A percentile compares a stretch with the other conserved stretches of the same genome.
Evolutionary conservation across 2,113 vertebrate genomes (phyloP).

Genomic region (Machaerirhynchus nigripectus): DNA sequence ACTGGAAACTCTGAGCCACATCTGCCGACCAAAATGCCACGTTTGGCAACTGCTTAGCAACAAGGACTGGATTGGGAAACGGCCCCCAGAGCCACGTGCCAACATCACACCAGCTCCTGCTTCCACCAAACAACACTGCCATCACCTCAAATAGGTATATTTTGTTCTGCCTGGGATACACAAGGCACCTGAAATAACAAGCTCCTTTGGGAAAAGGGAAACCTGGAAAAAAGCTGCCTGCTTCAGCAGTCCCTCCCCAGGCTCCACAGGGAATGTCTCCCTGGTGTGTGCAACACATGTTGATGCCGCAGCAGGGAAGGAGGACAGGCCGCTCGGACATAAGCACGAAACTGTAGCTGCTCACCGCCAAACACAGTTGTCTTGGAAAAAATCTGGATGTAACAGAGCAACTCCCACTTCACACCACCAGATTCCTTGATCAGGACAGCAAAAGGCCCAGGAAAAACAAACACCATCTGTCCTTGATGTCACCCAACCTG

Average conservation of each 20-base stretch:
- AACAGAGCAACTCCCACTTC: background rate
- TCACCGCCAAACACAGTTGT: background rate
- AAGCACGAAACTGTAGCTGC: background rate
- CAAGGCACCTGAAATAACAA: slow-evolving; percentile 4
- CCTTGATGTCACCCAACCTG: background rate
- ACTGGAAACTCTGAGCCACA: background rate
- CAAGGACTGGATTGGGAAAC: background rate
- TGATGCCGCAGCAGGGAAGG: background rate
- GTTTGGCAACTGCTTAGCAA: background rate
- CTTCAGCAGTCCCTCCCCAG: background rate
- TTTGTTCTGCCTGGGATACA: background rate
- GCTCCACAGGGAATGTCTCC: background rate
- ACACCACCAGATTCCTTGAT: background rate
- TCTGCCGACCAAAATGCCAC: background rate
- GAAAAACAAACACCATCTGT: background rate
- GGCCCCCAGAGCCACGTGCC: background rate
- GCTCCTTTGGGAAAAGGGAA: background rate
- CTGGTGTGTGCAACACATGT: background rate
- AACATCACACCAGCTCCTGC: background rate
- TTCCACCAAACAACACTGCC: background rate
- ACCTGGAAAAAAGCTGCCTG: background rate
- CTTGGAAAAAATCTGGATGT: background rate
- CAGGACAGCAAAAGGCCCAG: background rate
- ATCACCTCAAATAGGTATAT: background rate
- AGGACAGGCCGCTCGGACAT: background rate